Evolutionary conservation across 1,140 invertebrate genomes (phyloP).

Genomic region (Agrilus planipennis): DNA sequence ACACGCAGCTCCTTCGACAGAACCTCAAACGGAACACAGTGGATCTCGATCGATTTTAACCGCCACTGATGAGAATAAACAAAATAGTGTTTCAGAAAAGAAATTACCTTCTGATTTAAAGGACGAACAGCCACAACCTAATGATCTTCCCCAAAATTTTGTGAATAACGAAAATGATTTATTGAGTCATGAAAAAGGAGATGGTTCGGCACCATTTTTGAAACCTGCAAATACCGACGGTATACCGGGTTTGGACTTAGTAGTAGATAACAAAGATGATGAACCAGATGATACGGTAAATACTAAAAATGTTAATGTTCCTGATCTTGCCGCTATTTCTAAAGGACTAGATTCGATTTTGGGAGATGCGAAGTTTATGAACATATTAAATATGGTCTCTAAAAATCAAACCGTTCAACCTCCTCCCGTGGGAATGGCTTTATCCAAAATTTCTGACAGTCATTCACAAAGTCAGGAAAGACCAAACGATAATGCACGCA

Average conservation of each 20-base stretch:
- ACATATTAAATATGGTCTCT: constrained; percentile 42
- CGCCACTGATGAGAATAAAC: too few species aligned
- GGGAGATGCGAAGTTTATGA: constrained; percentile 46
- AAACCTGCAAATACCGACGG: constrained; percentile 29
- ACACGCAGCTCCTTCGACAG: too few species aligned
- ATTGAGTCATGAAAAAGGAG: constrained; percentile 4
- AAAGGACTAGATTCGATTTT: constrained; percentile 45
- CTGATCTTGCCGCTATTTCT: constrained; percentile 44
- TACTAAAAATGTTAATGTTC: constrained; percentile 11
- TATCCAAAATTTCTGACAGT: neutral
- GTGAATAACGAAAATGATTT: constrained; percentile 3
- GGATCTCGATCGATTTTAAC: too few species aligned
- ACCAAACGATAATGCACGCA: neutral
- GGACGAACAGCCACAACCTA: constrained; percentile 23
- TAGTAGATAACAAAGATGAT: constrained; percentile 31
- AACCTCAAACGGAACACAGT: too few species aligned
- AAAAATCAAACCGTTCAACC: constrained; percentile 18
- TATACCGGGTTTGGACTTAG: constrained; percentile 54
- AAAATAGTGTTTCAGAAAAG: too few species aligned
- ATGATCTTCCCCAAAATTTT: constrained; percentile 9
- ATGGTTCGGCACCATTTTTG: constrained; percentile 15
- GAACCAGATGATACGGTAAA: constrained; percentile 26
- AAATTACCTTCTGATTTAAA: constrained; percentile 24
- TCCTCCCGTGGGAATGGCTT: neutral
- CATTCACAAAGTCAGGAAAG: too few species aligned